A percentile compares a stretch with the other conserved stretches of the same genome.
phyloP scores from a whole-genome alignment of 2,888 invertebrate species.

The Nymphalis polychloros region DNA sequence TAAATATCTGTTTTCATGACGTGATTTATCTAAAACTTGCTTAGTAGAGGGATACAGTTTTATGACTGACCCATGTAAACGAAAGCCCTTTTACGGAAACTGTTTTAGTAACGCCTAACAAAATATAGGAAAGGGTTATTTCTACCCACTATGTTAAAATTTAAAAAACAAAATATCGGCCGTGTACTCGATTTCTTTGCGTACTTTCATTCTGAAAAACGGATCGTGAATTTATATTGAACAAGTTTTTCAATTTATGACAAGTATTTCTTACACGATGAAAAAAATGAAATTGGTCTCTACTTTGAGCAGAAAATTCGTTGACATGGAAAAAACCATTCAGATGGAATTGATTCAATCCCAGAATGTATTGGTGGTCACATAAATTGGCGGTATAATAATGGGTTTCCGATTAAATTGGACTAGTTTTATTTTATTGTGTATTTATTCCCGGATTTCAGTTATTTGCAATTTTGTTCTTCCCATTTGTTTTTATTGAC shows the following conservation, averaged over 20 bases:
- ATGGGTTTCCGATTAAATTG: slow-evolving; percentile 38
- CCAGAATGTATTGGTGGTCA: slow-evolving; percentile 59
- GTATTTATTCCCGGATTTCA: slow-evolving; percentile 7
- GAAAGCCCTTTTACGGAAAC: not conserved
- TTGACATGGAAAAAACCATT: slow-evolving; percentile 69
- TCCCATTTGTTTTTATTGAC: not conserved
- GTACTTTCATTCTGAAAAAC: not conserved
- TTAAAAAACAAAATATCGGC: not conserved
- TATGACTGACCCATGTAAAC: slow-evolving; percentile 10
- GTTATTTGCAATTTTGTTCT: not conserved
- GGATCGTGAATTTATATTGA: not conserved
- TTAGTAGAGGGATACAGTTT: slow-evolving; percentile 2
- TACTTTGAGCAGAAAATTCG: slow-evolving; percentile 58
- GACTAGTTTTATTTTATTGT: slow-evolving; percentile 28
- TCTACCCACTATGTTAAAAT: not conserved
- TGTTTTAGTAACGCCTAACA: slow-evolving; percentile 8
- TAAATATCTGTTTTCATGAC: not conserved
- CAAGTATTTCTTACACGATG: slow-evolving; percentile 35
- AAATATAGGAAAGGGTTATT: not conserved
- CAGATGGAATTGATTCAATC: slow-evolving; percentile 63
- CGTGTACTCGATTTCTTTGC: not conserved
- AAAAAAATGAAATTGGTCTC: slow-evolving; percentile 53
- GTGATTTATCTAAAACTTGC: not conserved
- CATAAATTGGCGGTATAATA: slow-evolving; percentile 56
- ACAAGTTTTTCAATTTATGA: slow-evolving; percentile 26